Conservation (phyloP, 2,797 vertebrate genomes). For the Clarias laeviceps region DNA sequence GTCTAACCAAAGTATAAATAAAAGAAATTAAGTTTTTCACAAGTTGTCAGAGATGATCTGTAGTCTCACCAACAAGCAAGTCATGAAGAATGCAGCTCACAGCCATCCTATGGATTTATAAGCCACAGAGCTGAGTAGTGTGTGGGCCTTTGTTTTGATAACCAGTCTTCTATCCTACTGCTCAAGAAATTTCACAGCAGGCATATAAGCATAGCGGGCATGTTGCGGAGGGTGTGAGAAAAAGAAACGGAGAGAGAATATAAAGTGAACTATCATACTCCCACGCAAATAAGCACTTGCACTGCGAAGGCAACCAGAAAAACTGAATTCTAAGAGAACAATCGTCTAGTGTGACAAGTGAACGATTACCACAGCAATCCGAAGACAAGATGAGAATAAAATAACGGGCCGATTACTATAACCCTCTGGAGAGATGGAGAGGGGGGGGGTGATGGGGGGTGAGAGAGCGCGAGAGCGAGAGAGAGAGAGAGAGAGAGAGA, state of each 20-base stretch:
- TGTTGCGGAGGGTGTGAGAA: constrained; percentile 41
- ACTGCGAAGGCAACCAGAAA: constrained; percentile 30
- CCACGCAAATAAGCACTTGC: constrained; percentile 52
- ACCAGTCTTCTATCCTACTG: constrained; percentile 52
- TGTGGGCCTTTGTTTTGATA: constrained; percentile 61
- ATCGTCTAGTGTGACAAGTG: constrained; percentile 30
- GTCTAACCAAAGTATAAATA: not conserved
- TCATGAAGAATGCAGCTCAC: constrained; percentile 37
- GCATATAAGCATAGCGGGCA: constrained; percentile 45
- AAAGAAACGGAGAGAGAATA: constrained; percentile 31
- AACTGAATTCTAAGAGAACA: constrained; percentile 42
- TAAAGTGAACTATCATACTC: constrained; percentile 47
- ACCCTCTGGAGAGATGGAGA: not conserved
- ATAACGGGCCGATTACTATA: constrained; percentile 6
- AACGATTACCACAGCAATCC: constrained; percentile 21
- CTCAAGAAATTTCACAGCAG: constrained; percentile 59
- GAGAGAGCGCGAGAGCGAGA: not conserved
- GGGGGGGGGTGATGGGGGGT: too few species aligned
- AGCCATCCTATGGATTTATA: constrained; percentile 38
- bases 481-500: constrained; percentile 23
- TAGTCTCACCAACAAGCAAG: not conserved
- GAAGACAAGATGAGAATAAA: constrained; percentile 1
- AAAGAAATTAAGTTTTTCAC: not conserved
- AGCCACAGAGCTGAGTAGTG: constrained; percentile 56
- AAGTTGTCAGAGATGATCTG: not conserved